Conservation (phyloP, 2,888 invertebrate species). For the Tachina fera region DNA sequence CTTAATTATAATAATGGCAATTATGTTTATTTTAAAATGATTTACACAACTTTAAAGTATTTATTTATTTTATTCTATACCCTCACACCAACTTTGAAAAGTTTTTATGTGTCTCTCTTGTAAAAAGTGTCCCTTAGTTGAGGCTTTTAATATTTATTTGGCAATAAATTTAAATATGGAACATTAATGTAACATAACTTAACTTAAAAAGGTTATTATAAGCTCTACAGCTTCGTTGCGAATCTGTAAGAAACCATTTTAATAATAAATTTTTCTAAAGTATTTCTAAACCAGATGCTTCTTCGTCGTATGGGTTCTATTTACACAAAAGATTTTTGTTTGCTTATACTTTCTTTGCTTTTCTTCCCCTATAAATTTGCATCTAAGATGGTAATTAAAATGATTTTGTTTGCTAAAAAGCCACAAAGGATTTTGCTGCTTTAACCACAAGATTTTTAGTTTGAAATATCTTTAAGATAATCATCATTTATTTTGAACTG, state of each 20-base stretch:
- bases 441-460: slow-evolving; percentile 33
- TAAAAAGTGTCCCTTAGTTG: slow-evolving; percentile 31
- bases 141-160: slow-evolving; percentile 68
- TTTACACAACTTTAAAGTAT: not conserved
- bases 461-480: slow-evolving; percentile 55
- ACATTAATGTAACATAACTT: slow-evolving; percentile 63
- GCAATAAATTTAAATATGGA: slow-evolving; percentile 65
- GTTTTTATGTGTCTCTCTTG: not conserved
- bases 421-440: slow-evolving; percentile 62
- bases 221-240: slow-evolving; percentile 17
- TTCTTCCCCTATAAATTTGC: slow-evolving; percentile 17
- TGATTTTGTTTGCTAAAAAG: slow-evolving; percentile 57
- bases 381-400: slow-evolving; percentile 68
- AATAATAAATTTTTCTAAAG: slow-evolving; percentile 62
- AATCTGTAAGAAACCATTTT: slow-evolving; percentile 59
- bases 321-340: not conserved
- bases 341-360: not conserved
- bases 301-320: not conserved
- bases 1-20: not conserved
- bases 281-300: slow-evolving; percentile 55
- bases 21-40: not conserved
- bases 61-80: not conserved
- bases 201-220: slow-evolving; percentile 68
- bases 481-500: slow-evolving; percentile 50
- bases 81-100: not conserved